These are phyloP conservation scores for Acleris literana DNA, from an alignment of 2,888 invertebrate genomes.

Conservation along the genomic window DNA sequence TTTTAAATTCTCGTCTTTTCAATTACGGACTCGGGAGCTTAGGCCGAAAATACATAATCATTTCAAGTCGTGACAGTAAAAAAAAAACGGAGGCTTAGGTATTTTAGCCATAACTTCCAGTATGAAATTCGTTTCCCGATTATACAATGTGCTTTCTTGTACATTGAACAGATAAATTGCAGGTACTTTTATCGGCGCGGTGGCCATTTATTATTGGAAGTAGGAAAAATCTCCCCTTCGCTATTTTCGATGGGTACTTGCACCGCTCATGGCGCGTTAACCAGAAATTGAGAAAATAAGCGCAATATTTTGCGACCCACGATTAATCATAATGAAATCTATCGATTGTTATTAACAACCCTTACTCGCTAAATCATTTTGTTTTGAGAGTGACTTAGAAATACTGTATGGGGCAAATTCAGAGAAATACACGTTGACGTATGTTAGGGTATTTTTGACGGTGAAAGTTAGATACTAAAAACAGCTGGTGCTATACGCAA, in stretches of 20 bases:
- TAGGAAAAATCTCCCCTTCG: constrained; percentile 10
- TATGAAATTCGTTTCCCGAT: no score
- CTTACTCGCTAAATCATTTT: background rate
- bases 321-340: constrained; percentile 10
- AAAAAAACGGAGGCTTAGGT: no score
- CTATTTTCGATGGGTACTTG: constrained; percentile 9
- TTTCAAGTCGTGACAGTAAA: no score
- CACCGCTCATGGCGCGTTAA: constrained; percentile 21
- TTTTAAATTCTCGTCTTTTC: background rate
- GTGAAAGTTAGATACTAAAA: no score
- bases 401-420: background rate
- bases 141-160: background rate
- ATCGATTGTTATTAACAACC: background rate
- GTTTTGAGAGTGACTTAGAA: background rate
- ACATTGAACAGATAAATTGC: constrained; percentile 5
- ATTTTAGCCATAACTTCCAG: no score
- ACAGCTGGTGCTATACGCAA: no score
- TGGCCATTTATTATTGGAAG: constrained; percentile 20
- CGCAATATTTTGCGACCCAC: constrained; percentile 1
- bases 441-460: no score
- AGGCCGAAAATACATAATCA: no score
- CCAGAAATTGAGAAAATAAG: constrained; percentile 16
- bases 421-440: background rate
- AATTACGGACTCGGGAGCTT: background rate
- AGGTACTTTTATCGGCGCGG: background rate